Base-by-base conservation (phyloP, 2,113 vertebrate species). In the Ageneiosus marmoratus region DNA sequence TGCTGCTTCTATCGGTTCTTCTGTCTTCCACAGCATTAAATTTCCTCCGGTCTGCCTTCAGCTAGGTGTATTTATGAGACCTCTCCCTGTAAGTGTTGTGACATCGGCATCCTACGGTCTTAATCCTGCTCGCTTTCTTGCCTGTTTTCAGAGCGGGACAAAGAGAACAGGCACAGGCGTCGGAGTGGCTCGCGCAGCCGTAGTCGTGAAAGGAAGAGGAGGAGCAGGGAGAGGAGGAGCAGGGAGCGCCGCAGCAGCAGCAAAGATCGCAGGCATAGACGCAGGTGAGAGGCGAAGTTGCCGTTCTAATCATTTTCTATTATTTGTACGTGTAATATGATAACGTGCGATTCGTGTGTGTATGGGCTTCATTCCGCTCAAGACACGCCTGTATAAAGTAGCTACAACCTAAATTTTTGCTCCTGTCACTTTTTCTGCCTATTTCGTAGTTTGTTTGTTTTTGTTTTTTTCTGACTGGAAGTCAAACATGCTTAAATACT, bases 81-180 rank as follows among this genome's bases (percentile, higher is more conserved):
- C 37, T 79, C 27, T 79, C 55, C 58, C 34, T 78, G 75, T 37
- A 20, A 51, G 44, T 58, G 46, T 69, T 77, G 20, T 11, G 50
- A 41, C 7, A 1, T 12, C 18, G 24, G 2, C 73, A 62, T 24
- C n/a, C 32, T 34, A 9, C 29, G 58, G 51, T 84, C 32, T 79
- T 5, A 74, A 18, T 78, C 65, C 46, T n/a, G 46, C 70, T 55
- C 69, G 34, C 37, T 69, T 24, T 37, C 24, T 83, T 67, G 46
- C 53, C 63, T 83, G 32, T 76, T 15, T 77, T 70, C 91, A 94
- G 96, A 98, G 85, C 92, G 96, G 10, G 96, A 97, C 91, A 98
- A 98, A 88, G 96, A 97, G 91, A 97, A 97, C 86, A 95, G 96
- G 22, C 96, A 97, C 81, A 93, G 96, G 77, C 95, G 96, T 41